Percentiles rank a stretch among this genome's conserved stretches.
phyloP scores from a whole-genome alignment of 2,113 vertebrate genomes.

The Uropsilus gracilis region DNA sequence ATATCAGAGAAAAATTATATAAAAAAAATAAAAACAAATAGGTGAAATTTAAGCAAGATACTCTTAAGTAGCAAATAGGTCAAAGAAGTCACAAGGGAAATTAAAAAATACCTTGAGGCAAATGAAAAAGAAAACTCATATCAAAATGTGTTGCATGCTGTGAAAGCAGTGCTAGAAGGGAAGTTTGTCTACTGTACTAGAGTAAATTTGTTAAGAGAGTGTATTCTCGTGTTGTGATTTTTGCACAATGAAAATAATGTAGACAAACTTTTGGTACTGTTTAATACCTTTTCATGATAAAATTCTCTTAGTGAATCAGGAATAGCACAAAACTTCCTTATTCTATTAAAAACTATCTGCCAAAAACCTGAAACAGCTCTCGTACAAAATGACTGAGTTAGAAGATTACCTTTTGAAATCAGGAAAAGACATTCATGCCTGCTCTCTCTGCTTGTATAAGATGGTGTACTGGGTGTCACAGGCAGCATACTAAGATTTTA shows the following conservation, averaged over 20 bases:
- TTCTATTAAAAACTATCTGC: not conserved
- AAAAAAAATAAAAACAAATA: no score
- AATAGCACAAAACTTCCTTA: not conserved
- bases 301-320: not conserved
- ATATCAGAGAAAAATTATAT: not conserved
- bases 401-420: not conserved
- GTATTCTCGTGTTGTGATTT: not conserved
- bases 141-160: not conserved
- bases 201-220: not conserved
- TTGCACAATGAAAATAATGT: not conserved
- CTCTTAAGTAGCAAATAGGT: not conserved
- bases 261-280: not conserved
- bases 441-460: not conserved
- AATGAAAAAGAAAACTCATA: not conserved
- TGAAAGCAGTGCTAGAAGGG: not conserved
- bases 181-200: not conserved
- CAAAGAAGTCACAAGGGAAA: not conserved
- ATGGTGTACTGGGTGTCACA: not conserved
- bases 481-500: not conserved
- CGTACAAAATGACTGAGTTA: not conserved
- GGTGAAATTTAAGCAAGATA: not conserved
- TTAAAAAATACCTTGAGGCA: not conserved
- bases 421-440: not conserved
- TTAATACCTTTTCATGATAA: not conserved
- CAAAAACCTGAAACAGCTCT: not conserved